phyloP scores from a whole-genome alignment of 2,797 vertebrate genomes.

The Ctenosaura bakeri region DNA sequence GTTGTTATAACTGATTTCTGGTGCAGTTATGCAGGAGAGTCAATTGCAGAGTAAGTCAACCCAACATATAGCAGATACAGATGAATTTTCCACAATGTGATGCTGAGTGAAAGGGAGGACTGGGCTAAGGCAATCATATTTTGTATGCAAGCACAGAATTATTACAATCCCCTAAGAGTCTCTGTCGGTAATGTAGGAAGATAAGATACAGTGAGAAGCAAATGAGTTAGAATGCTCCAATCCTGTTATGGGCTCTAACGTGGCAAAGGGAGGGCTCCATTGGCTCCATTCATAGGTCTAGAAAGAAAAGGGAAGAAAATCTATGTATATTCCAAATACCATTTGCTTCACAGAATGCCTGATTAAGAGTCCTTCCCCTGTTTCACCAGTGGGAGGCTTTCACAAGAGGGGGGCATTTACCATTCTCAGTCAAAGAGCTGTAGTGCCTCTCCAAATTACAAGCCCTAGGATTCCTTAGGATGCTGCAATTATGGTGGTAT shows the following conservation, averaged over 20 bases:
- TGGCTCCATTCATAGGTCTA: constrained; percentile 27
- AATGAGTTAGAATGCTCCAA: background rate
- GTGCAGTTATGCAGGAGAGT: background rate
- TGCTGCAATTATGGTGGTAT: too few species aligned
- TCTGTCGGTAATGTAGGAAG: background rate
- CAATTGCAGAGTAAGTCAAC: background rate
- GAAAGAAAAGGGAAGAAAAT: constrained; percentile 9
- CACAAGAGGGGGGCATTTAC: too few species aligned
- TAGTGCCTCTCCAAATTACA: too few species aligned
- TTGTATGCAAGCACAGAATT: background rate
- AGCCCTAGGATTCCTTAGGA: too few species aligned
- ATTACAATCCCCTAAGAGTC: background rate
- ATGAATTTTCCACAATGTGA: background rate
- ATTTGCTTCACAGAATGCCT: background rate
- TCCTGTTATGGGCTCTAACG: rapidly evolving
- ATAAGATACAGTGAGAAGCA: background rate
- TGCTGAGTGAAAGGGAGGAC: too few species aligned
- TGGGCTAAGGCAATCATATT: background rate
- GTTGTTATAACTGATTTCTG: background rate
- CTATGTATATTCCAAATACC: background rate
- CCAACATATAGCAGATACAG: background rate
- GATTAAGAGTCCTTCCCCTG: background rate
- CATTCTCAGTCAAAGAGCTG: too few species aligned
- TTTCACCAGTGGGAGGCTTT: too few species aligned
- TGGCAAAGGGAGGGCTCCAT: rapidly evolving